phyloP scores from a whole-genome alignment of 2,113 vertebrate species.

The Scomber scombrus region DNA sequence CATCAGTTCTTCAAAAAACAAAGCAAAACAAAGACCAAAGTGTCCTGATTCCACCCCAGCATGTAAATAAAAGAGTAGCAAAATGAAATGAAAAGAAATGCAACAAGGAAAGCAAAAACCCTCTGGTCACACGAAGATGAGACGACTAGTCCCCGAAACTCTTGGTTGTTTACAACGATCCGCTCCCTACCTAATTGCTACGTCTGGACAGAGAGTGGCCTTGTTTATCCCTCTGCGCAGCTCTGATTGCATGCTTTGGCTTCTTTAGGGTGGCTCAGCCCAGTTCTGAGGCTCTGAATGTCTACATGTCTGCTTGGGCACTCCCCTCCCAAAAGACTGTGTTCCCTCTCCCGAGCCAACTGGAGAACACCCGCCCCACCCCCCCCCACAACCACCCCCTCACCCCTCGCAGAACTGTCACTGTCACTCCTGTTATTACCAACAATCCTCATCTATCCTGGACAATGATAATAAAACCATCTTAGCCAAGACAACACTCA shows the following conservation, averaged over 20 bases:
- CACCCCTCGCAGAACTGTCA: constrained; percentile 49
- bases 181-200: constrained; percentile 74
- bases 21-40: constrained; percentile 11
- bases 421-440: constrained; percentile 48
- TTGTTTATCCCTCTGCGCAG: constrained; percentile 69
- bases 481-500: constrained; percentile 9
- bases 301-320: constrained; percentile 50
- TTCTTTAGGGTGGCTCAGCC: constrained; percentile 68
- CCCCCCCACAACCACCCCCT: too few relatives aligned
- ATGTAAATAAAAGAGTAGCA: constrained; percentile 56
- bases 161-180: constrained; percentile 70
- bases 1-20: background rate
- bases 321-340: constrained; percentile 27
- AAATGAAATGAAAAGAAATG: constrained; percentile 41
- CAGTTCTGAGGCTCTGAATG: constrained; percentile 46
- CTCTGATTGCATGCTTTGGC: constrained; percentile 78
- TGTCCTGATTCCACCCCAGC: constrained; percentile 33
- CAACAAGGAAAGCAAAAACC: constrained; percentile 36
- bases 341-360: constrained; percentile 44
- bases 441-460: constrained; percentile 53
- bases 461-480: constrained; percentile 34
- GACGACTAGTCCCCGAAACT: constrained; percentile 48
- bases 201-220: constrained; percentile 68
- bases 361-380: constrained; percentile 25
- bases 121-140: constrained; percentile 35